Percentiles rank a stretch among this genome's conserved stretches.
Conservation (phyloP, 2,113 vertebrate species). For the Camelus dromedarius region DNA sequence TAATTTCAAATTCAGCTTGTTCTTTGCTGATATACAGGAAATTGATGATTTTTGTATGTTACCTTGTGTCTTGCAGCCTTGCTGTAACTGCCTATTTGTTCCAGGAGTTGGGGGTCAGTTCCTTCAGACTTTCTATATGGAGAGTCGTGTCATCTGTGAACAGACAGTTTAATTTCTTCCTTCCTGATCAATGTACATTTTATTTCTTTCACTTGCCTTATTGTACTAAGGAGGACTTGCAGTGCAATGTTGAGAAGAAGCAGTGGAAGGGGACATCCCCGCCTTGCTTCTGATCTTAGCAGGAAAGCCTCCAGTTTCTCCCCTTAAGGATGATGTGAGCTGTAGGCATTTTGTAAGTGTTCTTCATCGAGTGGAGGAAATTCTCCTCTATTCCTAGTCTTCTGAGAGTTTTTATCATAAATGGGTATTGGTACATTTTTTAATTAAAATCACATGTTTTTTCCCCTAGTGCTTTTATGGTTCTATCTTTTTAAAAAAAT, state of each 20-base stretch:
- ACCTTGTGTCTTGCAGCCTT: neutral
- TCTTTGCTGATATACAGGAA: neutral
- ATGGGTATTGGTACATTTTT: neutral
- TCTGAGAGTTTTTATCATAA: neutral
- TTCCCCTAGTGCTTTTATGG: neutral
- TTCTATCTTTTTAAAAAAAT: neutral
- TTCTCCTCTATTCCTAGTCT: neutral
- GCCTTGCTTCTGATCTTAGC: neutral
- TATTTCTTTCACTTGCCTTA: neutral
- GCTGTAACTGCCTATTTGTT: neutral
- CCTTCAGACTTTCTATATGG: neutral
- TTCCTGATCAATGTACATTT: neutral
- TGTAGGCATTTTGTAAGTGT: neutral
- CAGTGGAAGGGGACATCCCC: neutral
- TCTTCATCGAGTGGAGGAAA: neutral
- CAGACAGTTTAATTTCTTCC: neutral
- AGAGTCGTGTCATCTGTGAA: neutral
- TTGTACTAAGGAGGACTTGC: neutral
- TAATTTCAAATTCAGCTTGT: neutral
- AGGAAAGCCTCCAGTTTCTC: neutral
- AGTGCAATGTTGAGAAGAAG: neutral
- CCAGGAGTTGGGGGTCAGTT: neutral
- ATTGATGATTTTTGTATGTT: neutral
- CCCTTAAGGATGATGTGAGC: neutral
- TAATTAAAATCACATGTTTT: neutral